These are phyloP conservation scores for Drosophila austrosaltans DNA, from an alignment of 2,888 invertebrate genomes.

Conservation along the genomic window DNA sequence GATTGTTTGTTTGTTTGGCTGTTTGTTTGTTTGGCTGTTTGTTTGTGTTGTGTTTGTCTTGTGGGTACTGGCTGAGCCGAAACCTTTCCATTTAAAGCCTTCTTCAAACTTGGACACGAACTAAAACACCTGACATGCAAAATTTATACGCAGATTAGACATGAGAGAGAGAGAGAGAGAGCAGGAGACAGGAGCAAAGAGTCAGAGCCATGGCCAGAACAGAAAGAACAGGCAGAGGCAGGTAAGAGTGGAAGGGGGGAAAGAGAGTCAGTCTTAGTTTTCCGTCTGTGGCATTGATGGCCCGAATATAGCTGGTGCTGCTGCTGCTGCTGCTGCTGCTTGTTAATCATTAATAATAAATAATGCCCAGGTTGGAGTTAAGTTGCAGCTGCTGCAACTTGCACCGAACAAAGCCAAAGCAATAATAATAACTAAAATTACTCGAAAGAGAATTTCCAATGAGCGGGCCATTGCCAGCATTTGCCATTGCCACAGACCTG, in stretches of 20 bases:
- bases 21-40: conserved; percentile 20
- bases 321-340: conserved; percentile 38
- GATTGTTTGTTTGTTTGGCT: conserved; percentile 18
- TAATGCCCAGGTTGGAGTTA: conserved; percentile 68
- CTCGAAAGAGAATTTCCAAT: conserved; percentile 74
- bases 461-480: conserved; percentile 52
- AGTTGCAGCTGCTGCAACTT: conserved; percentile 52
- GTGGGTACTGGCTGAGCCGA: conserved; percentile 36
- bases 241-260: conserved; percentile 2
- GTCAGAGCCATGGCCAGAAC: too few species aligned
- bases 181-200: background rate
- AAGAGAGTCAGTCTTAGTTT: conserved; percentile 17
- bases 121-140: conserved; percentile 50
- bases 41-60: conserved; percentile 33
- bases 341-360: conserved; percentile 77
- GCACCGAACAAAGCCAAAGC: conserved; percentile 65
- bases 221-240: background rate
- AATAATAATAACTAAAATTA: conserved; percentile 76
- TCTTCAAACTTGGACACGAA: conserved; percentile 36
- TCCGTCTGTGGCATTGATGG: conserved; percentile 12
- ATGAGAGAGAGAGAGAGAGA: background rate
- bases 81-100: conserved; percentile 53
- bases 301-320: conserved; percentile 7
- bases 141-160: conserved; percentile 66
- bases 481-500: conserved; percentile 38